Conservation (phyloP, 2,888 invertebrate genomes). For the Stenodera caucasica region DNA sequence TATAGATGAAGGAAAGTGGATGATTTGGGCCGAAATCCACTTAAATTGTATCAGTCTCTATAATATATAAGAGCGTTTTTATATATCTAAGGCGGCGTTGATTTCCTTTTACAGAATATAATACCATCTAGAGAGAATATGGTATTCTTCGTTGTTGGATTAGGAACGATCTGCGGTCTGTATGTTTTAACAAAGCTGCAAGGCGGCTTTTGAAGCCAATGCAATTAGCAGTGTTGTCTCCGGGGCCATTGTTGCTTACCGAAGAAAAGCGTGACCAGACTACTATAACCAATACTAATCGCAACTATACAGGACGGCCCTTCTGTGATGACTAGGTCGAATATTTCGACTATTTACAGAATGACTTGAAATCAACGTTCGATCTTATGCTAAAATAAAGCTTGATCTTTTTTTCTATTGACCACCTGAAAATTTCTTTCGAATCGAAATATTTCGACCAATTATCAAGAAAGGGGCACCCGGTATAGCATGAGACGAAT, state of each 20-base stretch:
- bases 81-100: background rate
- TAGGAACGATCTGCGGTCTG: constrained; percentile 41
- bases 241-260: constrained; percentile 54
- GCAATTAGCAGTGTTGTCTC: constrained; percentile 55
- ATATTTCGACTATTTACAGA: too few species aligned
- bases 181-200: constrained; percentile 40
- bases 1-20: constrained; percentile 21
- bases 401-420: too few species aligned
- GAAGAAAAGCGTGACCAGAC: constrained; percentile 51
- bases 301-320: too few species aligned
- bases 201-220: constrained; percentile 47
- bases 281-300: too few species aligned
- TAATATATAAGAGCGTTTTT: constrained; percentile 2
- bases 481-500: background rate
- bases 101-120: constrained; percentile 4
- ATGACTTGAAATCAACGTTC: too few species aligned
- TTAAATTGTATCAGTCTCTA: constrained; percentile 32
- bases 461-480: too few species aligned
- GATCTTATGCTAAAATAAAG: too few species aligned
- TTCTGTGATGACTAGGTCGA: too few species aligned
- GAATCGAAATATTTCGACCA: too few species aligned
- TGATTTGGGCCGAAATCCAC: constrained; percentile 33
- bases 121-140: constrained; percentile 14
- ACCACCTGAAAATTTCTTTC: too few species aligned
- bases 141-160: constrained; percentile 29